Percentiles rank a stretch among this genome's conserved stretches.
Evolutionary conservation across 2,888 invertebrate genomes (phyloP).

Genomic region (Nezara viridula): DNA sequence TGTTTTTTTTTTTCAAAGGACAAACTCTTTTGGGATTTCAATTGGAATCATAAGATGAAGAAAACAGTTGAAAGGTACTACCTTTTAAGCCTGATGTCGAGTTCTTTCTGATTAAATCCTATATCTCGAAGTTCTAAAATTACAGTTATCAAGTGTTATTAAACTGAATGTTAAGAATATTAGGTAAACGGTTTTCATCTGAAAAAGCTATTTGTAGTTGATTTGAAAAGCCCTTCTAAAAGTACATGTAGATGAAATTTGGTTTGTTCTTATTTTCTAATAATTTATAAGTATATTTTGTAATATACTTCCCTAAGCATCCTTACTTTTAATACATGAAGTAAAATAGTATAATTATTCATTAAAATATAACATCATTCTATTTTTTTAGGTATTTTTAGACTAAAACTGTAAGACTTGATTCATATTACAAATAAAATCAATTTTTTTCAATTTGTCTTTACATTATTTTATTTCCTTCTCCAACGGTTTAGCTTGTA

Average conservation of each 20-base stretch:
- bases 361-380: too few species aligned
- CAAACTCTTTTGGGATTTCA: slow-evolving; percentile 8
- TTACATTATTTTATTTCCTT: too few species aligned
- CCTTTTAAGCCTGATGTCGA: not conserved
- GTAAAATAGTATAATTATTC: too few species aligned
- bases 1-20: not conserved
- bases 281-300: too few species aligned
- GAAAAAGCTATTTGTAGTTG: not conserved
- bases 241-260: not conserved
- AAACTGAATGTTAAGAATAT: not conserved
- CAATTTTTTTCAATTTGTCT: too few species aligned
- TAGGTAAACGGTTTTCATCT: not conserved
- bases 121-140: not conserved
- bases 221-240: not conserved
- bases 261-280: not conserved
- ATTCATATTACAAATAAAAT: too few species aligned
- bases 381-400: too few species aligned
- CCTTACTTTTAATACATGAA: too few species aligned
- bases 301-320: too few species aligned
- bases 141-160: not conserved
- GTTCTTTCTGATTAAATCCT: not conserved
- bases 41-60: not conserved
- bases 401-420: too few species aligned
- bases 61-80: not conserved
- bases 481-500: too few species aligned